These are phyloP conservation scores for Cynodonichthys magdalenae DNA, from an alignment of 2,797 vertebrate genomes.

Conservation along the genomic window DNA sequence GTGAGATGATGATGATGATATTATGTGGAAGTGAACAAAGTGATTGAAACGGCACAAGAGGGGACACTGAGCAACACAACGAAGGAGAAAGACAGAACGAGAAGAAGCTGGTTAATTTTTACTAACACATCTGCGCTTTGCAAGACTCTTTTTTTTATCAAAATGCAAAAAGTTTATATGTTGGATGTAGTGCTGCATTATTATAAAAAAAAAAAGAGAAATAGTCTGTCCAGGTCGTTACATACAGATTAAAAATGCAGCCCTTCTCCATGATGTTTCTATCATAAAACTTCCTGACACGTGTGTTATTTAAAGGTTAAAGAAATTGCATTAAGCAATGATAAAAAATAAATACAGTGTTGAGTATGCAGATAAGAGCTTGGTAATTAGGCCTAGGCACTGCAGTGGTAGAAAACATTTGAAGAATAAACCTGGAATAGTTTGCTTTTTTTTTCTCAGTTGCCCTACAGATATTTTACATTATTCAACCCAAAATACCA, in stretches of 20 bases:
- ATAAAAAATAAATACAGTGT: constrained; percentile 75
- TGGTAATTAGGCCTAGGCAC: constrained; percentile 75
- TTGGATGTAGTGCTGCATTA: constrained; percentile 55
- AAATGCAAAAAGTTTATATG: constrained; percentile 67
- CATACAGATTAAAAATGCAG: constrained; percentile 74
- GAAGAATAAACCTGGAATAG: constrained; percentile 83
- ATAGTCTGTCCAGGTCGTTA: constrained; percentile 50
- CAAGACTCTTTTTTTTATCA: constrained; percentile 43
- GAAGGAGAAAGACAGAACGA: constrained; percentile 69
- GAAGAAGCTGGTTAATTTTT: constrained; percentile 51
- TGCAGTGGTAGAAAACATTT: constrained; percentile 75
- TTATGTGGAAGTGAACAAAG: constrained; percentile 93
- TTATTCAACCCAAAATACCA: constrained; percentile 97
- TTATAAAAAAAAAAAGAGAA: constrained; percentile 64
- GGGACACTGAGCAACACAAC: constrained; percentile 27
- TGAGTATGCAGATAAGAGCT: constrained; percentile 73
- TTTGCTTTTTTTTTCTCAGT: constrained; percentile 80
- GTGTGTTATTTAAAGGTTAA: constrained; percentile 70
- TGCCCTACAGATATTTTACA: constrained; percentile 95
- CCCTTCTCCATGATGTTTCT: constrained; percentile 56
- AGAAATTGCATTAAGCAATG: constrained; percentile 70
- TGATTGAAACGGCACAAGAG: constrained; percentile 86
- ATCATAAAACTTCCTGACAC: constrained; percentile 62
- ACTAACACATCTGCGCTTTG: constrained; percentile 46
- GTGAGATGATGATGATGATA: constrained; percentile 94